A percentile compares a stretch with the other conserved stretches of the same genome.
phyloP scores from a whole-genome alignment of 2,797 vertebrate genomes.

The Eulemur mongoz region DNA sequence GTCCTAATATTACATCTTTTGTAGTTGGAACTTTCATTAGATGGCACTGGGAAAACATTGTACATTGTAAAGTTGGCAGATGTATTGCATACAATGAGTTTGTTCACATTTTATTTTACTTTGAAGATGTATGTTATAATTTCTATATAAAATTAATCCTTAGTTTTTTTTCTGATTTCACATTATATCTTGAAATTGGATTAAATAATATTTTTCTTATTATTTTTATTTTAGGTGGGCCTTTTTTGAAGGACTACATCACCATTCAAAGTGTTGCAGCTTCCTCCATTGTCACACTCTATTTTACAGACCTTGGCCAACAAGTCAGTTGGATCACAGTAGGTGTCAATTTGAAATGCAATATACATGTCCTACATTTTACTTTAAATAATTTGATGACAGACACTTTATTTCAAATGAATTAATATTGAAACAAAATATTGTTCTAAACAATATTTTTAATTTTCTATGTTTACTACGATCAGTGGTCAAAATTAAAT shows the following conservation, averaged over 20 bases:
- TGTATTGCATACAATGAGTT: neutral
- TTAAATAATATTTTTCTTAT: neutral
- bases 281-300: conserved; percentile 87
- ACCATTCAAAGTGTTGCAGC: conserved; percentile 83
- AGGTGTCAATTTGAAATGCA: conserved; percentile 77
- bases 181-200: neutral
- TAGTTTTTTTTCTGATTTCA: neutral
- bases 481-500: neutral
- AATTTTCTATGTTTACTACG: neutral
- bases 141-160: neutral
- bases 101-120: neutral
- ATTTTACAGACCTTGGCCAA: conserved; percentile 87
- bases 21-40: neutral
- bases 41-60: neutral
- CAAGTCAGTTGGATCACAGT: conserved; percentile 88
- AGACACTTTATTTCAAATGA: neutral
- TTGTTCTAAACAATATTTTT: neutral
- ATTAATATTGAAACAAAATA: neutral
- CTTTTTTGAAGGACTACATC: conserved; percentile 84
- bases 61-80: neutral
- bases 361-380: neutral
- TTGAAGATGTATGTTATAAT: neutral
- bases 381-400: neutral
- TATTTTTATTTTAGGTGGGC: conserved; percentile 79
- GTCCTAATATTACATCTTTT: neutral